A percentile compares a stretch with the other conserved stretches of the same genome.
Evolutionary conservation across 2,888 invertebrate species (phyloP).

Genomic region (Ectropis crepuscularia): DNA sequence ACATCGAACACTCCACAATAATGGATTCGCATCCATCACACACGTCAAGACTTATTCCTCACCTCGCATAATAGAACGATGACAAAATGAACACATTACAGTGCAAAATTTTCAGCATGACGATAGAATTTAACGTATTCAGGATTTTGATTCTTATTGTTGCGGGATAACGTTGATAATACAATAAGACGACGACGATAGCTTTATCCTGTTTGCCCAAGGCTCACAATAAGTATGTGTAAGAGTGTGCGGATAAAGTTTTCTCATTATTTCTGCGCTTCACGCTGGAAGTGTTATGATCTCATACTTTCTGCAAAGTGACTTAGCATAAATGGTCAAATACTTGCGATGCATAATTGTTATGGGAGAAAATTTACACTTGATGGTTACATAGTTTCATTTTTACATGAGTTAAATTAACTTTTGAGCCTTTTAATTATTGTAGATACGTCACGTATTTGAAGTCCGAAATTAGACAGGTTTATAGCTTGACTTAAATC

Average conservation of each 20-base stretch:
- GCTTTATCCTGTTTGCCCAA: constrained; percentile 11
- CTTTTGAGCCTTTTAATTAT: too few relatives aligned
- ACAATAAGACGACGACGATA: background rate
- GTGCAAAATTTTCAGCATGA: constrained; percentile 20
- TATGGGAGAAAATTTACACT: too few relatives aligned
- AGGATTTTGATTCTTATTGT: constrained; percentile 13
- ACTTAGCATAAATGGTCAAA: constrained; percentile 8
- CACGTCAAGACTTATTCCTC: constrained; percentile 13
- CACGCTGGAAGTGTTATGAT: constrained; percentile 4
- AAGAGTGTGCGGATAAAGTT: constrained; percentile 17
- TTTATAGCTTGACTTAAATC: too few relatives aligned
- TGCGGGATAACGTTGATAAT: constrained; percentile 1
- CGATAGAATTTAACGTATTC: constrained; percentile 6
- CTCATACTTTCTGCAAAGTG: constrained; percentile 10
- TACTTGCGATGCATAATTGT: background rate
- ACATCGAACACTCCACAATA: constrained; percentile 19
- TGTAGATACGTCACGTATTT: too few relatives aligned
- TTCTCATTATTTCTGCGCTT: constrained; percentile 16
- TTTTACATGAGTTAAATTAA: too few relatives aligned
- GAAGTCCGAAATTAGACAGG: too few relatives aligned
- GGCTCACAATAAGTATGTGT: constrained; percentile 13
- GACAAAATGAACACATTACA: constrained; percentile 27
- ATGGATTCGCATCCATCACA: constrained; percentile 29
- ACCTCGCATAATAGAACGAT: constrained; percentile 21
- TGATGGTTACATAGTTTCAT: too few relatives aligned